phyloP scores from a whole-genome alignment of 2,797 vertebrate species.

The Sebastes itinus region DNA sequence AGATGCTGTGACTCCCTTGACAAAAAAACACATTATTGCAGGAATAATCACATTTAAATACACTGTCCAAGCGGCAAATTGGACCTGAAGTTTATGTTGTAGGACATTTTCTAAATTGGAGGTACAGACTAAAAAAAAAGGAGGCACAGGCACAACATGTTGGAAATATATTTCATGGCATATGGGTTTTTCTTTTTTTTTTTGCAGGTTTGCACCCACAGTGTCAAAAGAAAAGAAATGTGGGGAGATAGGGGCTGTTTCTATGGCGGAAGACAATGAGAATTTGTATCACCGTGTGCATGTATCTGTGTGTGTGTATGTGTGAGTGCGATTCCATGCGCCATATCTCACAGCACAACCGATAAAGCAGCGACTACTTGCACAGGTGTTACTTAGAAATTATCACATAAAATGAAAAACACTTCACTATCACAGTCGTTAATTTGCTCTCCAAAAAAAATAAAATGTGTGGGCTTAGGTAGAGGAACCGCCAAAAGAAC shows the following conservation, averaged over 20 bases:
- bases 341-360: constrained; percentile 17
- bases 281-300: neutral
- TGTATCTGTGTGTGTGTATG: neutral
- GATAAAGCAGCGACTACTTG: constrained; percentile 29
- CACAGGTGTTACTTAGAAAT: constrained; percentile 60
- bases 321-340: neutral
- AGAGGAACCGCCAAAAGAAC: constrained; percentile 43
- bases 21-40: constrained; percentile 45
- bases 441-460: constrained; percentile 47
- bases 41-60: constrained; percentile 47
- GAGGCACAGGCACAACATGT: neutral
- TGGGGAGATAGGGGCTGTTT: neutral
- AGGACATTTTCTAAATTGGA: constrained; percentile 16
- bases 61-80: constrained; percentile 20
- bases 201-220: constrained; percentile 6
- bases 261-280: constrained; percentile 5
- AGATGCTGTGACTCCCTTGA: constrained; percentile 38
- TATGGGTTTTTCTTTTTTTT: neutral
- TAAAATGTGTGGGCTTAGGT: constrained; percentile 24
- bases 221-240: neutral
- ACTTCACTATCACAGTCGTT: constrained; percentile 60
- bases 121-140: neutral
- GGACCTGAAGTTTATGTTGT: constrained; percentile 21
- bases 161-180: neutral
- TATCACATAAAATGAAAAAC: constrained; percentile 48